A percentile compares a stretch with the other conserved stretches of the same genome.
These are phyloP conservation scores for Suricata suricatta DNA, from an alignment of 2,113 vertebrate species.

Conservation along the genomic window DNA sequence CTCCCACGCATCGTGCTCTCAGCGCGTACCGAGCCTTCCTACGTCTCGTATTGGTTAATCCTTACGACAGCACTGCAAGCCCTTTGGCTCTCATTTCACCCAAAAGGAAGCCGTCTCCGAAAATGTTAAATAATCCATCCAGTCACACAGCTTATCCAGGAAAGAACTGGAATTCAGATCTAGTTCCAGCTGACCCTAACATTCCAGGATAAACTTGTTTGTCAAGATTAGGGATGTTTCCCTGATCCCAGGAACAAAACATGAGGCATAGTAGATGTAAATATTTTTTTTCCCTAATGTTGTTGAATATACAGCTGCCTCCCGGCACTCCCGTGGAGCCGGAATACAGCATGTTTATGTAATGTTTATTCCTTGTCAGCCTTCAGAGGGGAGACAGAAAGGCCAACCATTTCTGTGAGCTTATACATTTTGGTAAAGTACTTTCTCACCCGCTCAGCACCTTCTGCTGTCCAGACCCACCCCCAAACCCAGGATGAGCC, in stretches of 20 bases:
- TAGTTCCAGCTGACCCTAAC: background rate
- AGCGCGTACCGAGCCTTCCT: accelerated
- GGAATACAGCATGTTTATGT: background rate
- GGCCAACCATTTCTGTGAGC: background rate
- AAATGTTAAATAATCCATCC: background rate
- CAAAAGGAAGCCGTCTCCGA: background rate
- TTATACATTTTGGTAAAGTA: background rate
- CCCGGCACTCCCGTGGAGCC: background rate
- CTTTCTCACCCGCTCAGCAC: background rate
- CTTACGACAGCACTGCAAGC: too few relatives aligned
- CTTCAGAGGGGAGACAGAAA: background rate
- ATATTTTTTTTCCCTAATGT: background rate
- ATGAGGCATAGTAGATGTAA: background rate
- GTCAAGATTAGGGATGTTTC: background rate
- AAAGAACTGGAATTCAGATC: background rate
- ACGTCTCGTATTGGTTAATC: accelerated
- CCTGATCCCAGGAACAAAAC: background rate
- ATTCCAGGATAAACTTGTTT: background rate
- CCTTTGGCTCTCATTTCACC: background rate
- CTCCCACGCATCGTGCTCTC: background rate
- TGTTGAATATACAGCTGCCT: background rate
- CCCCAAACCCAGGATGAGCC: background rate
- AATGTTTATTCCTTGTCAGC: background rate
- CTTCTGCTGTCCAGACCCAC: background rate
- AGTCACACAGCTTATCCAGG: background rate